Percentiles rank a stretch among this genome's conserved stretches.
Evolutionary conservation across 2,797 vertebrate species (phyloP).

Genomic region (Mormyrus proboscirostris): DNA sequence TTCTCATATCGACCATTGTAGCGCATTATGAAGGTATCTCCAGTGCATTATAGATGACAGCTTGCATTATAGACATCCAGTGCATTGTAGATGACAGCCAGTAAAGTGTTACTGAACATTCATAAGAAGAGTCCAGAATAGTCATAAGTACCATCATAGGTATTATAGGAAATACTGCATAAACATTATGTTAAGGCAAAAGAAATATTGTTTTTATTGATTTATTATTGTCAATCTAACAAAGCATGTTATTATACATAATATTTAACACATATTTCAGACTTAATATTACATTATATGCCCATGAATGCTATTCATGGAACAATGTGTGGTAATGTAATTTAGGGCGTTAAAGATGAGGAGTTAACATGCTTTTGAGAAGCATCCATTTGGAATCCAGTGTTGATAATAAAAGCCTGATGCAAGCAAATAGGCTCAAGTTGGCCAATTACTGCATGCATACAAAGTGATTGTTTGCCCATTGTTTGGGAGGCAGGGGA

Average conservation of each 20-base stretch:
- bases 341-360: not conserved
- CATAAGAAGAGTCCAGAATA: not conserved
- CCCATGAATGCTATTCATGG: not conserved
- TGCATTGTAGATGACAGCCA: not conserved
- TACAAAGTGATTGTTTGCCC: not conserved
- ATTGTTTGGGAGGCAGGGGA: not conserved
- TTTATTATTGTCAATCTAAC: not conserved
- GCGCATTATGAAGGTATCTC: not conserved
- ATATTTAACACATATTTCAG: not conserved
- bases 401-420: not conserved
- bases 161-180: not conserved
- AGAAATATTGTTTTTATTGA: not conserved
- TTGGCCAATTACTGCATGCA: not conserved
- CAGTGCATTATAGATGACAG: not conserved
- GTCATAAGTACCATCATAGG: not conserved
- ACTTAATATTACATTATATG: not conserved
- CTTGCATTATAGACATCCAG: not conserved
- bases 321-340: not conserved
- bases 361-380: not conserved
- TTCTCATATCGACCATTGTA: not conserved
- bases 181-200: not conserved
- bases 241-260: not conserved
- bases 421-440: not conserved
- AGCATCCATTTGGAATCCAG: not conserved
- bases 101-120: not conserved